Base-by-base conservation (phyloP, 2,113 vertebrate genomes). In the Pseudonaja textilis region DNA sequence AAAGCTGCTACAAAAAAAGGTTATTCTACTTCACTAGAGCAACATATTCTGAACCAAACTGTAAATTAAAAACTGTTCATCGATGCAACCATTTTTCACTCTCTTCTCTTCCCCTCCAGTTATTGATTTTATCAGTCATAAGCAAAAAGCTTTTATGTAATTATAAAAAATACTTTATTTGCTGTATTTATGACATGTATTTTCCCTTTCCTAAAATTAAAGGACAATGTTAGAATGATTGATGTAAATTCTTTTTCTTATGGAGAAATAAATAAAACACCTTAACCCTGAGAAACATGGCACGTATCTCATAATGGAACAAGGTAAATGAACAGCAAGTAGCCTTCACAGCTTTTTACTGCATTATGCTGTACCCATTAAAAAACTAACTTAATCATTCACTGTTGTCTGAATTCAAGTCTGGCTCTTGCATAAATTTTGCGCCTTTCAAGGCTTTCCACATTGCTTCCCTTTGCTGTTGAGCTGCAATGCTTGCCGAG, bases 381-480 rank as follows among this genome's bases (percentile, higher is more conserved):
- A 54, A 50, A 59, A 57, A 87, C 34, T 34, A 22, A 89, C 16
- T 18, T 29, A 89, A 25, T 18, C 34, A 81, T 45, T 55, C 11
- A 20, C 39, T 26, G 18, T 45, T 52, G 11, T 39, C 56, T 8
- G 6, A 69, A 18, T 54, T 57, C 74, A 54, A 54, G 29, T 10
- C 4, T 52, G 34, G 42, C 52, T 55, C 5, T 87, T 16, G 23
- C 7, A 89, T 39, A 54, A 55, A 26, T 39, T 89, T 61, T 42
- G 20, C 22, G 2, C 97, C 97, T 88, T 97, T 97, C 91, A 99
- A 97, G 55, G 97, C 98, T 90, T 98, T 96, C 99, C 99, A 99
- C 99, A 99, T 99, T 94, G 96, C 96, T 88, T 96, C 81, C 1
- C 98, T 98, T 97, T 99, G 99, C 93, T 98, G 94, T 96, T 95